Evolutionary conservation across 2,113 vertebrate species (phyloP).

Genomic region (Carollia perspicillata): DNA sequence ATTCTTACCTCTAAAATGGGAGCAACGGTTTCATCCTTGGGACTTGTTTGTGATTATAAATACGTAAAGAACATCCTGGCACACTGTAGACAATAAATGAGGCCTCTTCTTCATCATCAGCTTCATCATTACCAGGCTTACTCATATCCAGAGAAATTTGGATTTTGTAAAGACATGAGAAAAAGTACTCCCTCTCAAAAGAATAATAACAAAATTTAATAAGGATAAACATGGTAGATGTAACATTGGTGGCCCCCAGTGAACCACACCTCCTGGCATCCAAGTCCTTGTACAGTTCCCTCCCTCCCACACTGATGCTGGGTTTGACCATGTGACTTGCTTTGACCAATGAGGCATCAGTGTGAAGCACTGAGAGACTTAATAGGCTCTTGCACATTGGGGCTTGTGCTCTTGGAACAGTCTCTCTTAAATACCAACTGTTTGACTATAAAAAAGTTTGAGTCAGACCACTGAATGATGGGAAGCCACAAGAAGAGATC

Average conservation of each 20-base stretch:
- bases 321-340: background rate
- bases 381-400: background rate
- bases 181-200: background rate
- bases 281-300: background rate
- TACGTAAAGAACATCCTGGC: background rate
- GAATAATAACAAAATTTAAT: background rate
- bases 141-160: background rate
- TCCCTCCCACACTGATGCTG: background rate
- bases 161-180: background rate
- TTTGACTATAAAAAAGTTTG: background rate
- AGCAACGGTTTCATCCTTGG: background rate
- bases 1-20: slow-evolving; percentile 17
- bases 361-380: background rate
- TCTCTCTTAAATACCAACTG: background rate
- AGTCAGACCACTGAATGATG: background rate
- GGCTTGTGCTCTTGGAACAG: background rate
- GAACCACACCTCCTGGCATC: background rate
- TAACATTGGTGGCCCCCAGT: background rate
- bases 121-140: background rate
- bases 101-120: background rate
- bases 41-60: background rate
- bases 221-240: background rate
- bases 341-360: background rate
- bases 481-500: background rate
- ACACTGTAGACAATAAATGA: background rate